Conservation (phyloP, 2,113 vertebrate genomes). For the Petroica traversi region DNA sequence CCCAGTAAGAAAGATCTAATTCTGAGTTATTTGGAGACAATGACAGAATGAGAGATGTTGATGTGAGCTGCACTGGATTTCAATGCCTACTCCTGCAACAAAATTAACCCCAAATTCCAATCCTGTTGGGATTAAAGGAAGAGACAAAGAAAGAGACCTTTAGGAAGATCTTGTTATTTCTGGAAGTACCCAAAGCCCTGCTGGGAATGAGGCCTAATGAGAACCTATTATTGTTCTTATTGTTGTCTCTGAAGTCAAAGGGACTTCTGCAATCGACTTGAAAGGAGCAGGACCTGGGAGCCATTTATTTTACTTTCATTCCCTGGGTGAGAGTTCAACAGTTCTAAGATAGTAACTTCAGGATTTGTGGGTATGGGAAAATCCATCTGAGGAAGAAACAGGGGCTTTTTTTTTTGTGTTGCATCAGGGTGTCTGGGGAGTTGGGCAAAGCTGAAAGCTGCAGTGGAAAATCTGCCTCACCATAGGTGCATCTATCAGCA, state of each 20-base stretch:
- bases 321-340: neutral
- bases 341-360: neutral
- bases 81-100: constrained; percentile 4
- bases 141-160: constrained; percentile 61
- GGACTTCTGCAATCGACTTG: constrained; percentile 47
- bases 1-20: constrained; percentile 34
- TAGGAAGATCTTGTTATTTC: constrained; percentile 65
- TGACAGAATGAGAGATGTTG: constrained; percentile 28
- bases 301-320: constrained; percentile 53
- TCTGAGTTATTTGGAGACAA: neutral
- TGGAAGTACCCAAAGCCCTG: constrained; percentile 59
- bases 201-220: constrained; percentile 59
- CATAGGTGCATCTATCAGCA: neutral
- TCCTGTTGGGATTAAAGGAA: constrained; percentile 47
- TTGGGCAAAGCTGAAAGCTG: neutral
- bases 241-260: constrained; percentile 57
- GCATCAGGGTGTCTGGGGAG: neutral
- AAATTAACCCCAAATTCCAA: constrained; percentile 56
- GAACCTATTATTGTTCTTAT: constrained; percentile 52
- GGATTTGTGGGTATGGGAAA: neutral
- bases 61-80: neutral
- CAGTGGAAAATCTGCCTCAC: neutral
- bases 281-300: constrained; percentile 53
- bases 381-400: neutral
- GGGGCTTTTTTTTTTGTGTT: neutral